Base-by-base conservation (phyloP, 2,888 invertebrate species). In the Allophyes oxyacanthae region DNA sequence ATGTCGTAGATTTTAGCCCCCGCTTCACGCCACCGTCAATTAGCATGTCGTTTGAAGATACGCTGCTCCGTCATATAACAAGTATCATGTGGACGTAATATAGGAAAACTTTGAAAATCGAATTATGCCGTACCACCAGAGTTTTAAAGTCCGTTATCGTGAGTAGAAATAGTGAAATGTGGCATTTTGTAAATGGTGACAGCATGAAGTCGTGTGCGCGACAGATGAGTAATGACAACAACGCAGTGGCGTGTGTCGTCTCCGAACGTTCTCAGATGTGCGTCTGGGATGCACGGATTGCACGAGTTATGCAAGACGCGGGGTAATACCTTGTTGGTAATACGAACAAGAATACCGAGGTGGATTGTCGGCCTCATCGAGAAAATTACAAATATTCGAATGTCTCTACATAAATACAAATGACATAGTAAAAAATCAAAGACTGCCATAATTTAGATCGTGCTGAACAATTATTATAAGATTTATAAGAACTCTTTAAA, bases 171-270 rank as follows among this genome's bases (percentile, higher is more conserved):
- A 64, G 61, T 77, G 74, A 82, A 81, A 84, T 88, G 82, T 82
- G 84, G 65, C 84, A 79, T 87, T 88, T 83, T 81, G 81, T 79
- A 77, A 78, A 76, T 75, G 76, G 75, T 79, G 80, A 85, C 75
- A 77, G 79, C 84, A 87, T 84, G 85, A 85, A 89, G 90, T 89
- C 87, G 89, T 91, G 90, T 89, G 85, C 87, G 83, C 87, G 92
- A 91, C 91, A 90, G 83, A 92, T 92, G 92, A 94, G 90, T 93
- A 92, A 93, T 93, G 92, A 90, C 91, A 91, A 92, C 90, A 91
- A 87, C 87, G 88, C 86, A 86, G 83, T 80, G 84, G 83, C 86
- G 88, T 87, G 83, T 86, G 85, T 86, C 86, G 86, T 87, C 88
- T 86, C 75, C 82, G 83, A 90, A 85, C 84, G 87, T 80, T 86